These are phyloP conservation scores for Trissolcus basalis DNA, from an alignment of 1,140 invertebrate species.

Conservation along the genomic window DNA sequence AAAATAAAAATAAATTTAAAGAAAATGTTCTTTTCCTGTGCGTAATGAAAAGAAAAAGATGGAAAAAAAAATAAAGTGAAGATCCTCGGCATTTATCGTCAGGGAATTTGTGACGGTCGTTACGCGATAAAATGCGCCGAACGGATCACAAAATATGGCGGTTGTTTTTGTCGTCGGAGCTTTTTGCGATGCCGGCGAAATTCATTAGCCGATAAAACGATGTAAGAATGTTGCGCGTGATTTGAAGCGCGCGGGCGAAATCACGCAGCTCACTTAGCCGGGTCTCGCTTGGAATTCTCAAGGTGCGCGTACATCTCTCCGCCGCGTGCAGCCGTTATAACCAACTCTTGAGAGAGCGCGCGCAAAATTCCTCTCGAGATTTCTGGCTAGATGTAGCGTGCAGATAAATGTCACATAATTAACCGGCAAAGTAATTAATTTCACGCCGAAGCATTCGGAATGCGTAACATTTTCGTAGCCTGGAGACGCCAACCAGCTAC, in stretches of 20 bases:
- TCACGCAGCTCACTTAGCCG: conserved; percentile 57
- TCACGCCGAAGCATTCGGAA: conserved; percentile 69
- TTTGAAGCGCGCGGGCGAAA: conserved; percentile 48
- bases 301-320: conserved; percentile 38
- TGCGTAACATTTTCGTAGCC: conserved; percentile 63
- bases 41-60: background rate
- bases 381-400: conserved; percentile 67
- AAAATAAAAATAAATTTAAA: too few species aligned
- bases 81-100: too few species aligned
- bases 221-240: conserved; percentile 47
- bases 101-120: too few species aligned
- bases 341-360: conserved; percentile 11
- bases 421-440: conserved; percentile 72
- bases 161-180: conserved; percentile 1
- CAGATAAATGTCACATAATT: conserved; percentile 74
- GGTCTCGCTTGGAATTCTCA: conserved; percentile 48
- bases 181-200: conserved; percentile 29
- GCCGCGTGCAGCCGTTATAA: conserved; percentile 32
- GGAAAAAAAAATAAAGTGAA: background rate
- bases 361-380: conserved; percentile 66
- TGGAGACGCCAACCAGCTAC: too few species aligned
- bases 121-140: too few species aligned
- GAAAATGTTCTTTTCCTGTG: too few species aligned
- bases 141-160: too few species aligned
- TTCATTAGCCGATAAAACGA: conserved; percentile 52